Evolutionary conservation across 2,888 invertebrate genomes (phyloP).

Genomic region (Pandemis heparana): DNA sequence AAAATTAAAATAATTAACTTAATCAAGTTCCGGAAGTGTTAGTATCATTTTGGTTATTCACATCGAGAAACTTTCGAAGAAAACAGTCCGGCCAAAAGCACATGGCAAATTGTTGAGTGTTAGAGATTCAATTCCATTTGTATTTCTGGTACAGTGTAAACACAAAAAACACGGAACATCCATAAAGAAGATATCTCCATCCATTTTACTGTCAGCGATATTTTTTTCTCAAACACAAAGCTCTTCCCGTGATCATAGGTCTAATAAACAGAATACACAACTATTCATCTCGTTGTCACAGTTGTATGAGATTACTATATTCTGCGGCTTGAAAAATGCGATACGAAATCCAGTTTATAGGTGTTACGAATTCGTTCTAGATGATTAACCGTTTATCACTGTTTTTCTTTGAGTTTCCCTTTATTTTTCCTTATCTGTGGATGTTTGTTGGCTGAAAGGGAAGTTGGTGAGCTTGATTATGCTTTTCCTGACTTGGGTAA

Average conservation of each 20-base stretch:
- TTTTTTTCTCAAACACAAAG: constrained; percentile 3
- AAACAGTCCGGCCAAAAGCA: background rate
- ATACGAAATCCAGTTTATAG: constrained; percentile 62
- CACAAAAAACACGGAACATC: constrained; percentile 17
- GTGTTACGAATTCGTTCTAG: constrained; percentile 64
- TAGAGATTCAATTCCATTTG: constrained; percentile 1
- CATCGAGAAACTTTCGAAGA: background rate
- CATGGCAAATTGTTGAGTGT: background rate
- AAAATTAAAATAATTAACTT: too few relatives aligned
- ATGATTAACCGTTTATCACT: constrained; percentile 68
- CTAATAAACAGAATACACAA: constrained; percentile 64
- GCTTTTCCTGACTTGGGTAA: constrained; percentile 34
- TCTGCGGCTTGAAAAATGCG: constrained; percentile 60
- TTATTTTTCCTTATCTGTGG: constrained; percentile 48
- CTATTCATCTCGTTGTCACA: constrained; percentile 64
- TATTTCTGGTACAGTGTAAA: constrained; percentile 14
- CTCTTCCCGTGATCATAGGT: constrained; percentile 49
- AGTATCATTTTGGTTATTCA: too few relatives aligned
- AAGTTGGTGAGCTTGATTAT: constrained; percentile 44
- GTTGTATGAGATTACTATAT: constrained; percentile 59
- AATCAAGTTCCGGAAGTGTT: too few relatives aligned
- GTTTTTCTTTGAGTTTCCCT: constrained; percentile 55
- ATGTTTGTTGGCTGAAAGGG: constrained; percentile 46
- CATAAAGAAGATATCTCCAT: constrained; percentile 21
- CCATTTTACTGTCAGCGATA: constrained; percentile 5